These are phyloP conservation scores for Oryzias woworae DNA, from an alignment of 2,113 vertebrate species.

Conservation along the genomic window DNA sequence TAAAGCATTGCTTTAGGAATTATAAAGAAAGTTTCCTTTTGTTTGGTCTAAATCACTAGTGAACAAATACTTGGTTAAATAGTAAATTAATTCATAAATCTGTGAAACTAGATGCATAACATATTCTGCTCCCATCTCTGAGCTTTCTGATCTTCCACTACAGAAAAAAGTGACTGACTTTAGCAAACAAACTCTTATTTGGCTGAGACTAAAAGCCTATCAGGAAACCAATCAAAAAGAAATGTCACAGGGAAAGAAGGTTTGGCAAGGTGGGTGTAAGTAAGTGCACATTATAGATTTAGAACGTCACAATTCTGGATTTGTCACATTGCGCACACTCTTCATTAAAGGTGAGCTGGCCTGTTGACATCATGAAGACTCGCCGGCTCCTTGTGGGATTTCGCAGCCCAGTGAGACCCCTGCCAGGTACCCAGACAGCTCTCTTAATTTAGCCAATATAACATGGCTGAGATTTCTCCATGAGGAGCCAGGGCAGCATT, in stretches of 20 bases:
- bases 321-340: constrained; percentile 35
- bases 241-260: constrained; percentile 18
- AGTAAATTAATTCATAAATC: no score
- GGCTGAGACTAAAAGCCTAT: constrained; percentile 11
- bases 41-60: no score
- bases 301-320: constrained; percentile 47
- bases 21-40: no score
- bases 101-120: no score
- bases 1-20: no score
- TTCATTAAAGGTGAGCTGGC: constrained; percentile 41
- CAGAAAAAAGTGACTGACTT: no score
- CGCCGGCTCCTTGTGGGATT: constrained; percentile 39
- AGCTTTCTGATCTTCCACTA: no score
- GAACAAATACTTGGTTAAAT: no score
- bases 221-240: constrained; percentile 33
- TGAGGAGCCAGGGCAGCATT: constrained; percentile 60
- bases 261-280: constrained; percentile 38
- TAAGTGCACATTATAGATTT: constrained; percentile 47
- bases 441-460: constrained; percentile 56
- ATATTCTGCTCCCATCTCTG: no score
- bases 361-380: constrained; percentile 43
- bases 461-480: constrained; percentile 45
- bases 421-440: constrained; percentile 45
- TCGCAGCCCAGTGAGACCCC: constrained; percentile 52
- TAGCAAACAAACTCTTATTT: no score